Evolutionary conservation across 2,888 invertebrate genomes (phyloP), one percentile per base, ranked within the genome.

Genomic region (Chloroclystis v-ata): DNA sequence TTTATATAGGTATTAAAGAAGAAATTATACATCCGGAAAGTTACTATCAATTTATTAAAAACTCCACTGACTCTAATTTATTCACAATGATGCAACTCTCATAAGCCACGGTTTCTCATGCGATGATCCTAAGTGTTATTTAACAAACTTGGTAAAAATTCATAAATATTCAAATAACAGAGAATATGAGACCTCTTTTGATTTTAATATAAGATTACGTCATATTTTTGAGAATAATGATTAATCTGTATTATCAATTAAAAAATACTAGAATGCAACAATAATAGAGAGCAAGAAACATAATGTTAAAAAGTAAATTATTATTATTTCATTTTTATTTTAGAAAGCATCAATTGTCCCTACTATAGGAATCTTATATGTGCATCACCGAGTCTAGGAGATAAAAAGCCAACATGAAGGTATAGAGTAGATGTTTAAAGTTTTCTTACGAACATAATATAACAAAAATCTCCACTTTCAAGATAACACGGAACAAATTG

Each of bases 51-150:
- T 37, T 30, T 46, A 46, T 24, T 35, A 12, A 47, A 47, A 44
- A 28, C 30, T 9, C 33, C 38, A 26, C 14, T 3, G 30, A 37
- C 12, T 14, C 30, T 49, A 44, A 44, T 40, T 4, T 43, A 49
- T 37, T 38, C 37, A 32, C 12, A 28, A 6, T 54, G 48, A 55
- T 46, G 52, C 30, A 55, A 57, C 49, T 12, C 28, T 43, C 54
- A 47, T 50, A 54, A 39, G 54, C 29, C 37, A 49, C 49, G 46
- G 45, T 47, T 50, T 46, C 50, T 50, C 43, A 39, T 24, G n/a
- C 42, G 35, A 37, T 33, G 29, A 50, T 50, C 46, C 42, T 35
- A 35, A 39, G 33, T 50, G 39, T 50, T 43, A 50, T 46, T 46
- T 43, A 50, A 50, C 46, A 45, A 46, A 49, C 43, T 43, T 16